These are phyloP conservation scores for Anadara kagoshimensis DNA, from an alignment of 1,140 invertebrate genomes.

Conservation along the genomic window DNA sequence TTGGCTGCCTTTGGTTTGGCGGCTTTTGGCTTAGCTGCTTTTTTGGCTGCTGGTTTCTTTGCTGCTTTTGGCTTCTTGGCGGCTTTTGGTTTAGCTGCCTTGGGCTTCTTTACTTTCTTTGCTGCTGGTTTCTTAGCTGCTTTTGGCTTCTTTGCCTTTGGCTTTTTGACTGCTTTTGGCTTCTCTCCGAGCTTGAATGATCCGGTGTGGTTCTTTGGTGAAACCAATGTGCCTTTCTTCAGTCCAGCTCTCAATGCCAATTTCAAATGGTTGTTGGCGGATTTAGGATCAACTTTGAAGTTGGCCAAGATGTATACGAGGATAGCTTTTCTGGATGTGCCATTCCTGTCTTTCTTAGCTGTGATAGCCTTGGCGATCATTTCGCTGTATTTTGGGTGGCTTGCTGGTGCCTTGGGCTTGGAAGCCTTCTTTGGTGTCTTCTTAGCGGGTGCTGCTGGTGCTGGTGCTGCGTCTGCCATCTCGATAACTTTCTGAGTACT, in stretches of 20 bases:
- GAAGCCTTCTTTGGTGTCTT: background rate
- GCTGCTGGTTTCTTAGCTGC: slow-evolving; percentile 17
- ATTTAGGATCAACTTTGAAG: slow-evolving; percentile 68
- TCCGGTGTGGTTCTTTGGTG: slow-evolving; percentile 71
- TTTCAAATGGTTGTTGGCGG: slow-evolving; percentile 64
- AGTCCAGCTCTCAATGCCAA: slow-evolving; percentile 63
- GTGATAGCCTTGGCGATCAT: background rate
- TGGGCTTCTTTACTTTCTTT: slow-evolving; percentile 31
- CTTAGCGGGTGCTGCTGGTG: background rate
- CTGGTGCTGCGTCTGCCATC: background rate
- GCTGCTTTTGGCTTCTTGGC: slow-evolving; percentile 38
- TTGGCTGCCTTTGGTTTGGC: slow-evolving; percentile 54
- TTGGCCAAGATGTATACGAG: slow-evolving; percentile 70
- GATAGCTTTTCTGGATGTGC: slow-evolving; percentile 70
- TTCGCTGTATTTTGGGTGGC: background rate
- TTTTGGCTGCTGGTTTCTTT: slow-evolving; percentile 39
- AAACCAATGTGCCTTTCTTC: slow-evolving; percentile 58
- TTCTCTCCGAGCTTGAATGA: slow-evolving; percentile 70
- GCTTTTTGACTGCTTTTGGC: slow-evolving; percentile 38
- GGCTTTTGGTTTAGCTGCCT: slow-evolving; percentile 4
- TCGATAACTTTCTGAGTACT: no score
- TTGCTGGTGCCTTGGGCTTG: background rate
- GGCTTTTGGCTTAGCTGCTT: slow-evolving; percentile 40
- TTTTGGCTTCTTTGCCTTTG: slow-evolving; percentile 55
- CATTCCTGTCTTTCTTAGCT: background rate